phyloP scores from a whole-genome alignment of 2,113 vertebrate genomes.

The Prionailurus bengalensis region DNA sequence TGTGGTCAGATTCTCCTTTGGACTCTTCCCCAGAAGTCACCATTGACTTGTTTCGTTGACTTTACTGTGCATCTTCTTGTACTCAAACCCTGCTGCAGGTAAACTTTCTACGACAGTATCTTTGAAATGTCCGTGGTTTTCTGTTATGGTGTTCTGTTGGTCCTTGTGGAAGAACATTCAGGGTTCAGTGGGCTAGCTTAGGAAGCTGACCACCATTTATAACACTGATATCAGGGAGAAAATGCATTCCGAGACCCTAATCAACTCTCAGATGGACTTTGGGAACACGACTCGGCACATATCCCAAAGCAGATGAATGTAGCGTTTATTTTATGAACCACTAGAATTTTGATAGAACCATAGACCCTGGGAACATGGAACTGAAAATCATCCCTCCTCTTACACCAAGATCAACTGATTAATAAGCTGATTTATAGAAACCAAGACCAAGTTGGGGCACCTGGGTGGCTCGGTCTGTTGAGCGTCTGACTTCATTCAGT shows the following conservation, averaged over 20 bases:
- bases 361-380: neutral
- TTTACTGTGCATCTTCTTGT: neutral
- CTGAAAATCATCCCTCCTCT: neutral
- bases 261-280: slow-evolving; percentile 1
- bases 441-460: neutral
- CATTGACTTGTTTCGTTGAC: neutral
- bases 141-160: neutral
- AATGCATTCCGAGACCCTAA: neutral
- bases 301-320: neutral
- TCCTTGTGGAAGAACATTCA: neutral
- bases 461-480: too few species aligned
- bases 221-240: neutral
- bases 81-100: neutral
- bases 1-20: neutral
- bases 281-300: neutral
- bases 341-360: slow-evolving; percentile 1
- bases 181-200: neutral
- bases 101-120: neutral
- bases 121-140: neutral
- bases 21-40: neutral
- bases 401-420: neutral
- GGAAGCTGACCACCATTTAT: neutral
- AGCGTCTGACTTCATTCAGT: too few species aligned
- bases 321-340: neutral
- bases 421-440: neutral